phyloP scores from a whole-genome alignment of 2,888 invertebrate genomes.

The Drosophila pseudotalamancana region DNA sequence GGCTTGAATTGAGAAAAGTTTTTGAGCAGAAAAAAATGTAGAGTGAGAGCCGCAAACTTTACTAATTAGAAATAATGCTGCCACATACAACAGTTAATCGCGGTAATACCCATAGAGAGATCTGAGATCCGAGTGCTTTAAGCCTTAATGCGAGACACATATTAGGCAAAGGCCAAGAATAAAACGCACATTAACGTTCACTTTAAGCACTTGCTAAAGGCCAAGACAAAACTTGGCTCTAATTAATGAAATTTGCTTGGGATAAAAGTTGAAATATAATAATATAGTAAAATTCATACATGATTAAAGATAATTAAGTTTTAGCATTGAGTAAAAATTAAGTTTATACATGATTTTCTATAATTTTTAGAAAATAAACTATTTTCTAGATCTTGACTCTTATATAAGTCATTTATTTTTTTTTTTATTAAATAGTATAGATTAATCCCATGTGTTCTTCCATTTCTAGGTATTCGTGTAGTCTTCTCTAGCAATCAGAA shows the following conservation, averaged over 20 bases:
- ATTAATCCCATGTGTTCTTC: no score
- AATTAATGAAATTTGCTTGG: background rate
- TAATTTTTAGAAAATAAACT: no score
- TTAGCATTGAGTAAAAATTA: no score
- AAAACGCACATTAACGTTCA: background rate
- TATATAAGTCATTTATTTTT: no score
- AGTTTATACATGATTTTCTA: no score
- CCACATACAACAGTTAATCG: slow-evolving; percentile 41
- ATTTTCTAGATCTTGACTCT: no score
- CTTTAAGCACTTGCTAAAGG: background rate
- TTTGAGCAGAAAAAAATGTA: background rate
- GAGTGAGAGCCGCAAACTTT: slow-evolving; percentile 55
- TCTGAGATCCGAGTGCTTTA: slow-evolving; percentile 35
- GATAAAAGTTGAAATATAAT: background rate
- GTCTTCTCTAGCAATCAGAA: background rate
- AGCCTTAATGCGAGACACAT: slow-evolving; percentile 22
- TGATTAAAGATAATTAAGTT: no score
- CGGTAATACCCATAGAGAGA: slow-evolving; percentile 34
- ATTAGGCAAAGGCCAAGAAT: background rate
- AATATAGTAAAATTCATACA: no score
- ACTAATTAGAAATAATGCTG: slow-evolving; percentile 77
- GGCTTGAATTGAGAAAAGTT: slow-evolving; percentile 45
- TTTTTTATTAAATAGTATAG: no score
- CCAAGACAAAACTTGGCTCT: background rate
- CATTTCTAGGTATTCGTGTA: background rate